phyloP scores from a whole-genome alignment of 30 jellyfish, hydroid and myxozoan genomes.

The Cassiopea andromeda region DNA sequence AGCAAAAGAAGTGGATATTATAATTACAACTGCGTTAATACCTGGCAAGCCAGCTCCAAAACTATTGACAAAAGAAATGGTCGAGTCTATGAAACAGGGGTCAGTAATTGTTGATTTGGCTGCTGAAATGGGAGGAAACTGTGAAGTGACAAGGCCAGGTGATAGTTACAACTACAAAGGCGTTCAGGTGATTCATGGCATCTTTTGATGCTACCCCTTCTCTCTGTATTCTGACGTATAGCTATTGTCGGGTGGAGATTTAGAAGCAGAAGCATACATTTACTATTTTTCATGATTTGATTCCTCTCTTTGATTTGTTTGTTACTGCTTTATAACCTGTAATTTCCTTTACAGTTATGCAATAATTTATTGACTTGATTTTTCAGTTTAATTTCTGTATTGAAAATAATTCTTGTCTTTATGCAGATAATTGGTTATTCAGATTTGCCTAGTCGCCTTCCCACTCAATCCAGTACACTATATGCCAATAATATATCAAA shows the following conservation, averaged over 20 bases:
- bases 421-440: constrained; percentile 87
- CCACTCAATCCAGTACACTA: constrained; percentile 89
- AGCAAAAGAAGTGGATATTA: constrained; percentile 89
- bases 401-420: background rate
- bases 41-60: constrained; percentile 98
- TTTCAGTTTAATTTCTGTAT: background rate
- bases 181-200: constrained; percentile 51
- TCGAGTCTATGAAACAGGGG: constrained; percentile 95
- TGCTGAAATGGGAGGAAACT: constrained; percentile 95
- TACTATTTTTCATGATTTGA: too few species aligned
- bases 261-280: too few species aligned
- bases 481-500: constrained; percentile 94
- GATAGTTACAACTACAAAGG: constrained; percentile 87
- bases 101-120: constrained; percentile 97
- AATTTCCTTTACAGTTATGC: too few species aligned
- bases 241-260: too few species aligned
- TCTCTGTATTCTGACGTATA: too few species aligned
- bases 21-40: constrained; percentile 89
- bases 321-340: too few species aligned
- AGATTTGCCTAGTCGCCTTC: constrained; percentile 95
- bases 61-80: constrained; percentile 92
- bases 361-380: too few species aligned
- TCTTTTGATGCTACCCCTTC: too few species aligned
- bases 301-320: too few species aligned
- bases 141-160: constrained; percentile 91